Percentiles rank a stretch among this genome's conserved stretches.
phyloP scores from a whole-genome alignment of 2,113 vertebrate genomes.

The Verasper variegatus region DNA sequence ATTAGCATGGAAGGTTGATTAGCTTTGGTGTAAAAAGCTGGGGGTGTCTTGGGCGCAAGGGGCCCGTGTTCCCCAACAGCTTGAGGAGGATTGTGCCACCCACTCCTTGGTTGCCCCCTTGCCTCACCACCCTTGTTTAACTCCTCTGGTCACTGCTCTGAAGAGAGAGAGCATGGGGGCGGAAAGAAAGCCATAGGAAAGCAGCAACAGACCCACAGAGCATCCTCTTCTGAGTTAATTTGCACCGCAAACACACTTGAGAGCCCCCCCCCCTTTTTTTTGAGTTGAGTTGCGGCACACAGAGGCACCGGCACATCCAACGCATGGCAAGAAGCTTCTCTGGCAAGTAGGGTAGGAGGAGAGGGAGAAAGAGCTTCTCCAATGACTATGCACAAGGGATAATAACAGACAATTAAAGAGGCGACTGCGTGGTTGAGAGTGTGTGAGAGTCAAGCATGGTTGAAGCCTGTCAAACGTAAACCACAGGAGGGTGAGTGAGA shows the following conservation, averaged over 20 bases:
- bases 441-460: constrained; percentile 75
- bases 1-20: constrained; percentile 78
- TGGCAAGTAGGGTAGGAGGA: constrained; percentile 44
- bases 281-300: constrained; percentile 40
- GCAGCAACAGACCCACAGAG: constrained; percentile 55
- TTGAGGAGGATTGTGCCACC: constrained; percentile 60
- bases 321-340: constrained; percentile 48
- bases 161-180: constrained; percentile 57
- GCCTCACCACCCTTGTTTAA: constrained; percentile 72
- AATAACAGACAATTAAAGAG: constrained; percentile 78
- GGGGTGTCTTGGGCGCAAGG: constrained; percentile 66
- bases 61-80: constrained; percentile 60
- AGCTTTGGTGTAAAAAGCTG: constrained; percentile 64
- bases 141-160: constrained; percentile 72
- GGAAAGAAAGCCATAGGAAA: constrained; percentile 49
- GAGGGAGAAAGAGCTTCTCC: constrained; percentile 62
- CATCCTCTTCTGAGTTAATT: constrained; percentile 69
- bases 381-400: constrained; percentile 70
- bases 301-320: constrained; percentile 47
- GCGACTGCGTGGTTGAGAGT: constrained; percentile 69
- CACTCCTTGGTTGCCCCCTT: constrained; percentile 57
- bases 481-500: constrained; percentile 67
- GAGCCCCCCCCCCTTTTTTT: constrained; percentile 29
- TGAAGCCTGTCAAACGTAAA: constrained; percentile 78
- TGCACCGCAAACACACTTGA: constrained; percentile 67